Evolutionary conservation across 2,888 invertebrate genomes (phyloP).

Genomic region (Pristionchus exspectatus): DNA sequence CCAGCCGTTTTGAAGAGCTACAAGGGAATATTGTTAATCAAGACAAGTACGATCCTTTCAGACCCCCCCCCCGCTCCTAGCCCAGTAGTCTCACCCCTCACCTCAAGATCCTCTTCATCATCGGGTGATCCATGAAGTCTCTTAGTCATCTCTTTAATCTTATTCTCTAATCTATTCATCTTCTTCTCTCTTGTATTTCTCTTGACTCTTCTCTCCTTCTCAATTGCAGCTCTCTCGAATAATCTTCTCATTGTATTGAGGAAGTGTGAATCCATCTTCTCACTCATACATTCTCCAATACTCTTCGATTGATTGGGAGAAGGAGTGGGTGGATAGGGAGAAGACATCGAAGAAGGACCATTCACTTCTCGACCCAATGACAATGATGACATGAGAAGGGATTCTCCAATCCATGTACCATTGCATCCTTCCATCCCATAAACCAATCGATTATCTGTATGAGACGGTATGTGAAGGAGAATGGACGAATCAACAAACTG

Average conservation of each 20-base stretch:
- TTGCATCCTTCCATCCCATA: slow-evolving; percentile 14
- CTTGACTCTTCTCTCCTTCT: slow-evolving; percentile 46
- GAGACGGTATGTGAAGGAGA: neutral
- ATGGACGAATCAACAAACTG: neutral
- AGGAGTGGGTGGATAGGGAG: slow-evolving; percentile 5
- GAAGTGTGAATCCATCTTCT: slow-evolving; percentile 31
- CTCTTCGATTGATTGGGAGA: neutral
- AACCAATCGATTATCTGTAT: slow-evolving; percentile 18
- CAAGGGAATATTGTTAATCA: neutral
- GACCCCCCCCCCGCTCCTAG: neutral
- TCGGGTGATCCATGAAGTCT: neutral
- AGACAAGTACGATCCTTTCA: no score
- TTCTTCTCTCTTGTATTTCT: slow-evolving; percentile 38
- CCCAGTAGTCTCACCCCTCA: neutral
- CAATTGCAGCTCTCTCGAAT: slow-evolving; percentile 41
- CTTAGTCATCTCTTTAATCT: slow-evolving; percentile 43
- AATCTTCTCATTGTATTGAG: slow-evolving; percentile 34
- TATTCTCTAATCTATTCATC: slow-evolving; percentile 38
- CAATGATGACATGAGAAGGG: neutral
- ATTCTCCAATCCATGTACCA: neutral
- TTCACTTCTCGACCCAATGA: neutral
- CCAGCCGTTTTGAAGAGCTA: slow-evolving; percentile 49
- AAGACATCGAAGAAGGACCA: neutral
- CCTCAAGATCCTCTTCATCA: neutral
- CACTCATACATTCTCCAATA: slow-evolving; percentile 26